Percentiles rank a stretch among this genome's conserved stretches.
phyloP scores from a whole-genome alignment of 2,888 invertebrate genomes.

The Andrena chrysosceles region DNA sequence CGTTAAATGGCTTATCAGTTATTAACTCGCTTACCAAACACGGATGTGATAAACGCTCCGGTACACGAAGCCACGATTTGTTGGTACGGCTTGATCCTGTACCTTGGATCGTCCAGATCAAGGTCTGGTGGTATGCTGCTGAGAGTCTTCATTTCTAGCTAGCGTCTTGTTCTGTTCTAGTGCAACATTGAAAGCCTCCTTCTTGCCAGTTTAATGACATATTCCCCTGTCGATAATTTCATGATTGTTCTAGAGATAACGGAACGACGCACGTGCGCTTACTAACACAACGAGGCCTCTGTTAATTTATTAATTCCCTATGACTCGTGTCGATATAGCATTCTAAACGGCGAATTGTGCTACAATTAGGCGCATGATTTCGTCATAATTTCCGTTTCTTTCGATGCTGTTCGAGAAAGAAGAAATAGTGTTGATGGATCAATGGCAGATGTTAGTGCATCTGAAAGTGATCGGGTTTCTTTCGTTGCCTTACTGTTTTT shows the following conservation, averaged over 20 bases:
- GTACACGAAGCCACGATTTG: slow-evolving; percentile 95
- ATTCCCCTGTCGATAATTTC: slow-evolving; percentile 14
- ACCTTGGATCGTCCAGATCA: slow-evolving; percentile 90
- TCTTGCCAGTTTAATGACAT: slow-evolving; percentile 2
- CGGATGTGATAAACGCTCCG: slow-evolving; percentile 95
- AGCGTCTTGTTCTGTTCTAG: not conserved
- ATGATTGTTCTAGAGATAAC: not conserved
- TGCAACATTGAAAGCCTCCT: slow-evolving; percentile 6
- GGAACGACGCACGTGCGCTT: not conserved
- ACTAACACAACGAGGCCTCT: not conserved
- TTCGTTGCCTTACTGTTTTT: not conserved
- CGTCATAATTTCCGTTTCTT: not conserved
- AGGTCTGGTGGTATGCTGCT: slow-evolving; percentile 63
- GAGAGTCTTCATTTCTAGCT: slow-evolving; percentile 57
- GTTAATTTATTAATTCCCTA: slow-evolving; percentile 1
- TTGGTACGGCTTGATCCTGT: slow-evolving; percentile 91
- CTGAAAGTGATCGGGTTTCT: not conserved
- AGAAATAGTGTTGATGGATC: not conserved
- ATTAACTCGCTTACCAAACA: slow-evolving; percentile 89
- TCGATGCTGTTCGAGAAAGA: not conserved
- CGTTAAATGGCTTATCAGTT: not conserved
- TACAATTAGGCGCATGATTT: not conserved
- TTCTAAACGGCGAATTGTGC: not conserved
- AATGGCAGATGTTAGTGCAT: not conserved
- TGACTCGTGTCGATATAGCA: not conserved